These are phyloP conservation scores for Plodia interpunctella DNA, from an alignment of 1,140 invertebrate genomes.

Conservation along the genomic window DNA sequence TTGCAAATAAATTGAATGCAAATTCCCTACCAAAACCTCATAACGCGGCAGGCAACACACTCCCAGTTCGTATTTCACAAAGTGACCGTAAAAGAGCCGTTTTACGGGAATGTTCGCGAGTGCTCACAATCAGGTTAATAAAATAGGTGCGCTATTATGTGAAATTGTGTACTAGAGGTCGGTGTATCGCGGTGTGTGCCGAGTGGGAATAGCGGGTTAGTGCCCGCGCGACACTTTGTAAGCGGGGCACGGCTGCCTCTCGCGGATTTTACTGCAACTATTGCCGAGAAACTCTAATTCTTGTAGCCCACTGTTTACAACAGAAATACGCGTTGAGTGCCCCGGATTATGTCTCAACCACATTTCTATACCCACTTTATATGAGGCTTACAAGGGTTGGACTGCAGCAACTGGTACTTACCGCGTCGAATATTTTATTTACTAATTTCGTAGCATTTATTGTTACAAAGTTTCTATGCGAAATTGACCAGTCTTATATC, in stretches of 20 bases:
- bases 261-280: slow-evolving; percentile 20
- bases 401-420: no score
- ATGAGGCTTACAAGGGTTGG: no score
- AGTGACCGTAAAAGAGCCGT: slow-evolving; percentile 17
- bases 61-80: slow-evolving; percentile 14
- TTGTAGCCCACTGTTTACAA: slow-evolving; percentile 11
- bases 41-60: not conserved
- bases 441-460: no score
- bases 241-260: slow-evolving; percentile 17
- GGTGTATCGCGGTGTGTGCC: slow-evolving; percentile 10
- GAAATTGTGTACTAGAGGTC: slow-evolving; percentile 18
- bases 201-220: slow-evolving; percentile 13
- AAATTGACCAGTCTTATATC: no score
- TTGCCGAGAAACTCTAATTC: slow-evolving; percentile 18
- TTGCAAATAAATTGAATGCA: no score
- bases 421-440: no score
- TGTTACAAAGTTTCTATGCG: no score
- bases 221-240: slow-evolving; percentile 22
- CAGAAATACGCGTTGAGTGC: slow-evolving; percentile 7
- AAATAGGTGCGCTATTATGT: slow-evolving; percentile 24
- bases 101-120: slow-evolving; percentile 14
- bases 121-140: slow-evolving; percentile 25
- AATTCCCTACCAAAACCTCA: no score
- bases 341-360: slow-evolving; percentile 3
- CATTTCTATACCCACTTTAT: not conserved